Conservation (phyloP, 2,888 invertebrate species). For the Melanostoma mellinum region DNA sequence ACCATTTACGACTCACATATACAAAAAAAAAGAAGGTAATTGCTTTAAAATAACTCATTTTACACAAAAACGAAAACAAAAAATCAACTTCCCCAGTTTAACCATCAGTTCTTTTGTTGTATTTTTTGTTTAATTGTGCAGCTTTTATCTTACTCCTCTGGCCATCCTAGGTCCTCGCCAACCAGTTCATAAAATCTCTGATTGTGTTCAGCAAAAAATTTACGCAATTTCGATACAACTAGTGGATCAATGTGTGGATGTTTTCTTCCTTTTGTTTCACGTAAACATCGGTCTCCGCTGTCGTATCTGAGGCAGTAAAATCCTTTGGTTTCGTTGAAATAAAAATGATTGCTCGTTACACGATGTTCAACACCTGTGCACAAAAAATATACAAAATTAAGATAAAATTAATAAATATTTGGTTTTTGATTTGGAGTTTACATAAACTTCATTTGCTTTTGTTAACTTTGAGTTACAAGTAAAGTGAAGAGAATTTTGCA, state of each 20-base stretch:
- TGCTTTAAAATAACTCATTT: slow-evolving; percentile 22
- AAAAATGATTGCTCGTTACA: slow-evolving; percentile 93
- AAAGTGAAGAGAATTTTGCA: not conserved
- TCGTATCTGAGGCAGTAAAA: slow-evolving; percentile 96
- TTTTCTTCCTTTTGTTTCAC: slow-evolving; percentile 90
- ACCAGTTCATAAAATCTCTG: slow-evolving; percentile 95
- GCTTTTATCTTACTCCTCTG: slow-evolving; percentile 87
- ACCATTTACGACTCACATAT: slow-evolving; percentile 46
- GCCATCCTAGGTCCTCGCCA: slow-evolving; percentile 97
- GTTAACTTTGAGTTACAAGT: not conserved
- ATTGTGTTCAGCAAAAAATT: slow-evolving; percentile 95
- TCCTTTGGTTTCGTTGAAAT: slow-evolving; percentile 98
- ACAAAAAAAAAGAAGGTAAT: slow-evolving; percentile 11
- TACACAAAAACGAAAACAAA: slow-evolving; percentile 31
- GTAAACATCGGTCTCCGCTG: slow-evolving; percentile 91
- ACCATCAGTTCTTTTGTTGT: slow-evolving; percentile 67
- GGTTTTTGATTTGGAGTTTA: not conserved
- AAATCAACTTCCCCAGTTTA: slow-evolving; percentile 53
- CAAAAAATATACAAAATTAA: not conserved
- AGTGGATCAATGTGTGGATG: slow-evolving; percentile 93
- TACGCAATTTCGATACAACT: slow-evolving; percentile 90
- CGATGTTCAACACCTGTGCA: slow-evolving; percentile 82
- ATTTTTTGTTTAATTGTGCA: slow-evolving; percentile 46
- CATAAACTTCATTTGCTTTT: too few relatives aligned
- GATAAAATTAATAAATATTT: not conserved